Conservation (phyloP, 2,113 vertebrate species). For the Cyanoliseus patagonus region DNA sequence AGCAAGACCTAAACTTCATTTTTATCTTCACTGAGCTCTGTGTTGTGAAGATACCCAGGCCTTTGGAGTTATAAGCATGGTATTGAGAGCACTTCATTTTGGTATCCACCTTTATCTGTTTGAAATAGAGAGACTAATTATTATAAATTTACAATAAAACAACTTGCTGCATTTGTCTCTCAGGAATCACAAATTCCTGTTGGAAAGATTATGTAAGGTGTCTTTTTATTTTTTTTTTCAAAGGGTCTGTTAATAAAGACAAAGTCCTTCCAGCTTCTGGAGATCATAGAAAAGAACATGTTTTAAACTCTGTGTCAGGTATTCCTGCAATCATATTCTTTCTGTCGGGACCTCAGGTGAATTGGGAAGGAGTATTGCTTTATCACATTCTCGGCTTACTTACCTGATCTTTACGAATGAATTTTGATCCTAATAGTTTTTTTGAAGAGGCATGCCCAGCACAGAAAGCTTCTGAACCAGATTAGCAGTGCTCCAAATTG, state of each 20-base stretch:
- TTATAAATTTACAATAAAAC: slow-evolving; percentile 27
- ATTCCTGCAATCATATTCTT: background rate
- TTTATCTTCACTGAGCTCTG: background rate
- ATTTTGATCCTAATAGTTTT: background rate
- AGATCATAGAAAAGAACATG: background rate
- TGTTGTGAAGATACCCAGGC: background rate
- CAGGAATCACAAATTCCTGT: background rate
- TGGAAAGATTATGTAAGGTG: background rate
- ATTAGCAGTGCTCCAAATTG: background rate
- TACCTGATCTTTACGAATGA: background rate
- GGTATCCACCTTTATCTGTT: background rate
- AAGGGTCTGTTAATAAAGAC: background rate
- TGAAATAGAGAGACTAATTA: background rate
- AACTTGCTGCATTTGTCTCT: background rate
- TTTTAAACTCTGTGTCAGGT: background rate
- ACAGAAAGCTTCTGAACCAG: background rate
- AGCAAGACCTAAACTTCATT: background rate
- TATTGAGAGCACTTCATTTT: background rate
- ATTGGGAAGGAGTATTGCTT: background rate
- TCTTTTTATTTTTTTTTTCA: background rate
- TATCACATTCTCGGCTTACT: background rate
- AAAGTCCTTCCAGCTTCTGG: background rate
- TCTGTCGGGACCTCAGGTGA: background rate
- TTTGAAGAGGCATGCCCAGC: background rate
- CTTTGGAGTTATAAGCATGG: background rate